Evolutionary conservation across 2,888 invertebrate genomes (phyloP), one percentile per base, ranked within the genome.

Genomic region (Raillietiella orientalis): DNA sequence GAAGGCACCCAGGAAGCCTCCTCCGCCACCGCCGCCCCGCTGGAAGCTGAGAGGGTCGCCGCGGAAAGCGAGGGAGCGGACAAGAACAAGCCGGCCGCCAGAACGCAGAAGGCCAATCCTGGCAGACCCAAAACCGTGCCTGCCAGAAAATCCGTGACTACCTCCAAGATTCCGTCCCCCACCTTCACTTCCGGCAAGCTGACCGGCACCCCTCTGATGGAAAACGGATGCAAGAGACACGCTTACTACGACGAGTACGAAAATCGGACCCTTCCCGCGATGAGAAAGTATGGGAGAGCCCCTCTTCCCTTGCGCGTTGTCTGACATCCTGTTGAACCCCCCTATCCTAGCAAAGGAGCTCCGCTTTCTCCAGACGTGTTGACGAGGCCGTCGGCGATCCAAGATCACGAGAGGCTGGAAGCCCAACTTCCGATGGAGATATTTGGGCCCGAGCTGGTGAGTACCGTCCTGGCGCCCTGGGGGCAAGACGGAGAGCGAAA

Each of bases 231-330:
- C 29, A 63, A 62, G 2, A 59, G 58, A 5, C 56, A 58, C 2
- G 43, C 45, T 8, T 70, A 67, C 3, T 75, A 70, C 38, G 72
- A 74, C 42, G 71, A 70, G 34, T 77, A 77, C 37, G 79, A 79
- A 40, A 77, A 79, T 36, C 54, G 74, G 28, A 58, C 71, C 1
- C 55, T 79, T 30, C 77, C 77, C 5, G 69, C 74, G 19, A 49
- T 74, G 26, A 61, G 74, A 45, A 74, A 72, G 75, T 75, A 53
- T 59, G 62, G 49, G 14, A n/a, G n/a, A n/a, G n/a, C n/a, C n/a
- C n/a, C n/a, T n/a, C n/a, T n/a, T n/a, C n/a, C n/a, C n/a, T n/a
- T n/a, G n/a, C n/a, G n/a, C n/a, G n/a, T n/a, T n/a, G n/a, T n/a
- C n/a, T n/a, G n/a, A n/a, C n/a, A n/a, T n/a, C n/a, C n/a, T n/a